phyloP scores from a whole-genome alignment of 2,113 vertebrate genomes.

The Prunella himalayana region DNA sequence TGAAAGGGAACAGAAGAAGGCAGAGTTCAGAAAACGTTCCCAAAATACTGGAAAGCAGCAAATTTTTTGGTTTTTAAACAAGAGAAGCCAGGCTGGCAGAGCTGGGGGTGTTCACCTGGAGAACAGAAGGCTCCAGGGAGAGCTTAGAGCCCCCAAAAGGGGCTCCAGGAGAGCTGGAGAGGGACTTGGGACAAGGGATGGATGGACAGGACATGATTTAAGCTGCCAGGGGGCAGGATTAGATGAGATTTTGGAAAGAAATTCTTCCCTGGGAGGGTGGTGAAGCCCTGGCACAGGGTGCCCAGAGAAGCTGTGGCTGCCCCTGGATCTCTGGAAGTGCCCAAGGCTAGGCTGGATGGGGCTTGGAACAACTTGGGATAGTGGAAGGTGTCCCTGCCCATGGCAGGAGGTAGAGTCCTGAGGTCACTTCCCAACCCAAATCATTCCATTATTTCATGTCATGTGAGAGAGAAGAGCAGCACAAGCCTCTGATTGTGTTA shows the following conservation, averaged over 20 bases:
- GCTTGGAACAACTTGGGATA: not conserved
- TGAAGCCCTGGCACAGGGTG: fast-evolving
- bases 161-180: not conserved
- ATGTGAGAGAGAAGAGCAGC: not conserved
- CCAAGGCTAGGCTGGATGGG: fast-evolving
- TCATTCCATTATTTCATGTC: not conserved
- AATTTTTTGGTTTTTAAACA: not conserved
- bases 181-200: not conserved
- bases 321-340: not conserved
- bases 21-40: not conserved
- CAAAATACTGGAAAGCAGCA: not conserved
- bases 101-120: not conserved
- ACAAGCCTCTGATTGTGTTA: not conserved
- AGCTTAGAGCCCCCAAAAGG: fast-evolving
- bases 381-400: not conserved
- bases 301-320: not conserved
- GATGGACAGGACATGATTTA: not conserved
- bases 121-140: not conserved
- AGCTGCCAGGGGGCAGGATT: not conserved
- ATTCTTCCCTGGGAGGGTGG: not conserved
- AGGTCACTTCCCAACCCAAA: not conserved
- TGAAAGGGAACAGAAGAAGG: not conserved
- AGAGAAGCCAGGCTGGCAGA: not conserved
- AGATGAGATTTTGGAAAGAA: not conserved
- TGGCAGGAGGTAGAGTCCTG: not conserved